Conservation (phyloP, 2,888 invertebrate species). For the Eupeodes latifasciatus region DNA sequence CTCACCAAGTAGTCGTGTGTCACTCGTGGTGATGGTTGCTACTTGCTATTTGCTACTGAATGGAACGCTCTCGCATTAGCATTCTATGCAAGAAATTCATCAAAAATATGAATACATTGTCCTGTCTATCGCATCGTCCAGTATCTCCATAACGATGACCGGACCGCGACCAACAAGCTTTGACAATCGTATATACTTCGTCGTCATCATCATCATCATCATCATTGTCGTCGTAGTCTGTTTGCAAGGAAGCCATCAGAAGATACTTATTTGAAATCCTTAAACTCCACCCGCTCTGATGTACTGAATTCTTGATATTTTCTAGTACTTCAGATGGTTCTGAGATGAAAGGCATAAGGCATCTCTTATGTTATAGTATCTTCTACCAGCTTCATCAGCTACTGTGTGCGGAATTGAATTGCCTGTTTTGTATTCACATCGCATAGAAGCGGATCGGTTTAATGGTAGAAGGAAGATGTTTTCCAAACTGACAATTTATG, state of each 20-base stretch:
- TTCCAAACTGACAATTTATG: slow-evolving; percentile 66
- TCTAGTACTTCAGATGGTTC: not conserved
- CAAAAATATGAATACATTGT: slow-evolving; percentile 76
- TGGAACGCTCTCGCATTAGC: slow-evolving; percentile 56
- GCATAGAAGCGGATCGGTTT: slow-evolving; percentile 24
- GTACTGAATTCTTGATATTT: no score
- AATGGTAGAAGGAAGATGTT: slow-evolving; percentile 62
- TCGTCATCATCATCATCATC: not conserved
- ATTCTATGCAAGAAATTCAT: slow-evolving; percentile 73
- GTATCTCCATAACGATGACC: not conserved
- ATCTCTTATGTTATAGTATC: not conserved
- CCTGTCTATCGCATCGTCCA: slow-evolving; percentile 51
- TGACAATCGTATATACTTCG: slow-evolving; percentile 45
- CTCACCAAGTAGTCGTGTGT: not conserved
- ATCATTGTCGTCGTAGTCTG: not conserved
- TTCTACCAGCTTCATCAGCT: slow-evolving; percentile 19
- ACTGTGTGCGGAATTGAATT: slow-evolving; percentile 23
- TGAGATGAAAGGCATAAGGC: not conserved
- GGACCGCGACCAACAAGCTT: slow-evolving; percentile 15
- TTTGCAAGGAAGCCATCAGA: slow-evolving; percentile 30
- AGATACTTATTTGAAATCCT: not conserved
- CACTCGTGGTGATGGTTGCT: slow-evolving; percentile 3
- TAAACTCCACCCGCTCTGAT: slow-evolving; percentile 64
- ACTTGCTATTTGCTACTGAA: not conserved
- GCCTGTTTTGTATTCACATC: slow-evolving; percentile 57